Evolutionary conservation across 2,888 invertebrate genomes (phyloP), one percentile per base, ranked within the genome.

Genomic region (Malachius bipustulatus): DNA sequence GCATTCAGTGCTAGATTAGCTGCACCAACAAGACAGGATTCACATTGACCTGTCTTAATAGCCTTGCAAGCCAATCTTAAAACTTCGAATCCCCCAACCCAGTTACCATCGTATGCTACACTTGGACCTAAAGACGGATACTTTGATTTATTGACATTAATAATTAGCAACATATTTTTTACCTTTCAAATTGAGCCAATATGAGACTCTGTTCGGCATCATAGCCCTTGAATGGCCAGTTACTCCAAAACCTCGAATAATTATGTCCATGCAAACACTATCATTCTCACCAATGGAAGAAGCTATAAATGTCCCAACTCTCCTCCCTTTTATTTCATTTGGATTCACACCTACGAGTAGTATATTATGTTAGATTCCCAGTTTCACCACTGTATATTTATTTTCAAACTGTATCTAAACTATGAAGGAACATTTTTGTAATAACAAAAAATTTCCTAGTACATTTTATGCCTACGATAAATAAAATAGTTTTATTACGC

Each of bases 151-250:
- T n/a, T n/a, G n/a, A 31, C 6, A 31, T 31, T 31, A n/a, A 14
- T 8, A 31, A 14, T 9, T 9, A 2, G 26, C 19, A 9, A 9
- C 26, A 14, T 32, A 28, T 3, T 33, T 10, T 6, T 14, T 45
- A 14, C 94, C 91, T 51, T 82, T 82, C 14, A 89, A 70, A 32
- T 93, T 91, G 41, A 96, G 71, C 68, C 82, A 82, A 59, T 87
- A 94, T 0, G 93, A 91, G 47, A 94, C 75, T 35, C 94, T 75
- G 64, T 94, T 94, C 10, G 93, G 83, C 63, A 94, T 75, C 93
- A 96, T 93, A n/a, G 90, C 87, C 41, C 90, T 75, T 46, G 87
- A 84, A 61, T 77, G 77, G 2, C 79, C 80, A 34, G 76, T 73
- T 50, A 80, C 67, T 33, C 71, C 71, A 58, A 78, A 78, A 16